Evolutionary conservation across 1,140 invertebrate species (phyloP).

Genomic region (Scaptomyza pallida): DNA sequence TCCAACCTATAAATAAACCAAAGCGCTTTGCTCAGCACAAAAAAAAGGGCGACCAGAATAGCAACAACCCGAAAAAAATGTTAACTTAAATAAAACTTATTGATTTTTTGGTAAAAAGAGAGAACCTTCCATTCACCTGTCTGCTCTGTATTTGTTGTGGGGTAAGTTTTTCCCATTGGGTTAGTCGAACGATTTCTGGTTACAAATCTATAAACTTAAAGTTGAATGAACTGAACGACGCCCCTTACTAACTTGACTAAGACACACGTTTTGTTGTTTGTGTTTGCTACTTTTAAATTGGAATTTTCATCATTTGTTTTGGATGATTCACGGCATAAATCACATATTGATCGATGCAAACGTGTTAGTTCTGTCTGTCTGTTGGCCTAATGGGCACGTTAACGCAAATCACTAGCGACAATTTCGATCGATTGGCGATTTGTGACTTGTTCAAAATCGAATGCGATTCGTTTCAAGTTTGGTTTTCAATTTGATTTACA

Average conservation of each 20-base stretch:
- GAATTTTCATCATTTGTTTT: constrained; percentile 22
- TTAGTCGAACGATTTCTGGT: constrained; percentile 45
- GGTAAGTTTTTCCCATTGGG: constrained; percentile 44
- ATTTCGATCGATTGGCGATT: constrained; percentile 18
- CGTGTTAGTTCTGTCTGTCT: constrained; percentile 32
- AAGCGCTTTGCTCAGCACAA: too few relatives aligned
- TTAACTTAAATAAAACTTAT: constrained; percentile 32
- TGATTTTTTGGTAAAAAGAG: constrained; percentile 45
- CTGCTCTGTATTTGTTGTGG: constrained; percentile 9
- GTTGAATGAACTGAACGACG: constrained; percentile 62
- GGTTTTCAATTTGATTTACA: not conserved
- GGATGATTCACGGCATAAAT: constrained; percentile 67
- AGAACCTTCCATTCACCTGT: constrained; percentile 31
- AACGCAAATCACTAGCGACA: constrained; percentile 45
- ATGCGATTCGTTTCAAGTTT: constrained; percentile 40
- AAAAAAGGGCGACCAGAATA: not conserved
- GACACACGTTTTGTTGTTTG: too few relatives aligned
- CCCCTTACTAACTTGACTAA: not conserved
- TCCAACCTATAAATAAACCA: constrained; percentile 43
- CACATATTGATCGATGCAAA: constrained; percentile 30
- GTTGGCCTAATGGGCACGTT: constrained; percentile 52
- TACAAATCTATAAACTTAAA: constrained; percentile 23
- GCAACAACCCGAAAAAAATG: constrained; percentile 9
- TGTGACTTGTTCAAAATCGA: constrained; percentile 41
- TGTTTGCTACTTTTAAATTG: constrained; percentile 18